Evolutionary conservation across 2,113 vertebrate species (phyloP), one percentile per base, ranked within the genome.

Genomic region (Nicator chloris): DNA sequence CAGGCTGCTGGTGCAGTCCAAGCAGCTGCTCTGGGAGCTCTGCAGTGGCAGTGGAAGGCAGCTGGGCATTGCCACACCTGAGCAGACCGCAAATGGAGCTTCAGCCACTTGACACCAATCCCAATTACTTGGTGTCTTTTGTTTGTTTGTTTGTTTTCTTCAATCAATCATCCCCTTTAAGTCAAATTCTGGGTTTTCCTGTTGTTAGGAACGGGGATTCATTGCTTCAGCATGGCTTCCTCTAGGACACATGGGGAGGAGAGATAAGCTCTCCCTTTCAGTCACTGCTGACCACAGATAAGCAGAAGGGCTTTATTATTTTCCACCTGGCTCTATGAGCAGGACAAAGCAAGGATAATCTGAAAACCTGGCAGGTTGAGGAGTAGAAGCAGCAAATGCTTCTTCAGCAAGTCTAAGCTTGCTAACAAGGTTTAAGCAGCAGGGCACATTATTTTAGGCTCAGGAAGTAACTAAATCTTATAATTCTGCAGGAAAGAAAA

Each of bases 151-250:
- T 78, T 53, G 73, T 35, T 65, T 68, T 37, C 47, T 37, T 47
- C 76, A 71, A 44, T 92, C 66, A 85, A 35, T 94, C 90, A 86
- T 12, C 20, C 35, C 39, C 73, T 82, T 47, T 33, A 71, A 93
- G 88, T 56, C 44, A 75, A 94, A 92, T 71, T 69, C 59, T 77
- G 77, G 30, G 13, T 49, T 94, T 95, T 95, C 94, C 92, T 93
- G 88, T 94, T 95, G 86, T 91, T 80, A 83, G 50, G 81, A 82
- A 47, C 6, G 2, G 50, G 75, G 83, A 93, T 88, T 91, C 93
- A 70, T 86, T 93, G 91, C 79, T 90, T 59, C 88, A 96, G 82
- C 39, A 71, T 70, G 66, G 75, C 65, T 95, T 97, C 97, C 96
- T 96, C 76, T 39, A 93, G 84, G 79, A 82, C 80, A 56, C 86